Evolutionary conservation across 64 coral and sea anemone species (phyloP), one percentile per base, ranked within the genome.

Genomic region (Stylophora pistillata): DNA sequence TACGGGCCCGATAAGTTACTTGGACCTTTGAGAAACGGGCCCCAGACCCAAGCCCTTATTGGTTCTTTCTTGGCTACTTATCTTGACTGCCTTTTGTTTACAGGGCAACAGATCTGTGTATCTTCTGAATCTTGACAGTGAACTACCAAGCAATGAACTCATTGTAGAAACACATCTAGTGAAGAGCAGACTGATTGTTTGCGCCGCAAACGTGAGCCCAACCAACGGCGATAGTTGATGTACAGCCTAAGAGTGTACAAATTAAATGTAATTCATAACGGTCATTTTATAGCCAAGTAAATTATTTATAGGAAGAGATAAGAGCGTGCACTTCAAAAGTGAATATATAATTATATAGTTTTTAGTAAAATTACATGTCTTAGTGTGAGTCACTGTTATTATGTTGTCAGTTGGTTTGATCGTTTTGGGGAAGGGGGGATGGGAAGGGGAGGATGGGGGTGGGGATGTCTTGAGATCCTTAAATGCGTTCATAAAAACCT

Each of bases 81-180:
- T 72, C 29, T 5, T 29, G 18, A 4, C 15, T 71, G 27, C 64
- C 37, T 53, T 68, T 90, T 56, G 66, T 14, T 29, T 92, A 53
- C 61, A 92, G 90, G 83, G 83, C 13, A 92, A 92, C 77, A 61
- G 90, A 26, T 92, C 90, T n/a, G 90, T 92, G 63, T 92, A 79
- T 58, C 82, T 86, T 34, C 74, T 92, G 18, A 92, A 53, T 56
- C 90, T 59, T 9, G 90, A 87, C 21, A 82, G 53, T 14, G 90
- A 86, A 20, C 13, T 21, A 68, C 69, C 33, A 84, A 61, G 63
- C 25, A 87, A 92, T 30, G 54, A 72, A 34, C 74, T 92, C 29
- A 56, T 28, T 0, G 90, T 92, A 60, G 34, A 92, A n/a, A 92
- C 82, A 25, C 86, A 92, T 27, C 52, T 55, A 9, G 15, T 78